Conservation (phyloP, 2,888 invertebrate genomes). For the Philhelius pedissequus region DNA sequence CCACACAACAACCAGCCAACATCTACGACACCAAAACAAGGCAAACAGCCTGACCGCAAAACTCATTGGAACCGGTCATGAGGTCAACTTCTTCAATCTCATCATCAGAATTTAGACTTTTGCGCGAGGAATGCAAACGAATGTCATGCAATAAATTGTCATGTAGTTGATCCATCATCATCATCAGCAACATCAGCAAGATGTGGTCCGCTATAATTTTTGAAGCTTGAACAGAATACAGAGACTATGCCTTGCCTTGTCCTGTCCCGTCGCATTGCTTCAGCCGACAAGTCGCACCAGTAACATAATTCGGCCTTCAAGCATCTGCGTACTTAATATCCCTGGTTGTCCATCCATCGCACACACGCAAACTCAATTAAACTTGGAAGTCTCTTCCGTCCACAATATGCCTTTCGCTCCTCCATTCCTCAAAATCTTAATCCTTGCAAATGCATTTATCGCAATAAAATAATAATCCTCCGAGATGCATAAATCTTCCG, state of each 20-base stretch:
- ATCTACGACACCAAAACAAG: slow-evolving; percentile 7
- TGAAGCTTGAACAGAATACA: background rate
- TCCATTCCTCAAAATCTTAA: slow-evolving; percentile 26
- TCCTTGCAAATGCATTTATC: slow-evolving; percentile 65
- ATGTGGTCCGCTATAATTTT: slow-evolving; percentile 17
- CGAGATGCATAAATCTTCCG: slow-evolving; percentile 63
- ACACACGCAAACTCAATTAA: slow-evolving; percentile 67
- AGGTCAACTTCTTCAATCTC: slow-evolving; percentile 60
- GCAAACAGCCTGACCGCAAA: slow-evolving; percentile 48
- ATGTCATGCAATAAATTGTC: slow-evolving; percentile 67
- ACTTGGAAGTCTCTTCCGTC: background rate
- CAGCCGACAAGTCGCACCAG: too few species aligned
- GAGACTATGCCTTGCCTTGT: background rate
- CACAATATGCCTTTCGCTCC: too few species aligned
- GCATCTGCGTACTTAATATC: slow-evolving; percentile 54
- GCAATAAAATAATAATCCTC: slow-evolving; percentile 68
- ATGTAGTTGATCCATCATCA: slow-evolving; percentile 67
- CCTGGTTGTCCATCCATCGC: slow-evolving; percentile 33
- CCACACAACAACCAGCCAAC: background rate
- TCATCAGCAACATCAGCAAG: slow-evolving; percentile 59
- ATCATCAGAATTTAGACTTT: background rate
- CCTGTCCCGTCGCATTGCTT: too few species aligned
- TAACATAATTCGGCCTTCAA: slow-evolving; percentile 42
- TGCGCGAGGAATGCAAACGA: slow-evolving; percentile 62
- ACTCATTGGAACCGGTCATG: slow-evolving; percentile 66